Percentiles rank a stretch among this genome's conserved stretches.
Evolutionary conservation across 2,113 vertebrate species (phyloP).

Genomic region (Anthoscopus minutus): DNA sequence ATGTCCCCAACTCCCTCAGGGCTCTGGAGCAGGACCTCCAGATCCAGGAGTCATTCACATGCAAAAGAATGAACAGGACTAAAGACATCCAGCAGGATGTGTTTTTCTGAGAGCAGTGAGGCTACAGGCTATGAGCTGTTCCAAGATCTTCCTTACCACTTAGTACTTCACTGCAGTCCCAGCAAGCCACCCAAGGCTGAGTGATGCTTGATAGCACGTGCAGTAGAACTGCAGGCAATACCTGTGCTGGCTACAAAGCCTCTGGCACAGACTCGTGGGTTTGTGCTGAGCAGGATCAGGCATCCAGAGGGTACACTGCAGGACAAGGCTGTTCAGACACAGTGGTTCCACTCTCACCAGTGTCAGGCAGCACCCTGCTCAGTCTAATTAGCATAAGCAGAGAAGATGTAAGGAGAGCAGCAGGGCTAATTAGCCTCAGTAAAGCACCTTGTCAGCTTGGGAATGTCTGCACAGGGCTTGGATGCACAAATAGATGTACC

Average conservation of each 20-base stretch:
- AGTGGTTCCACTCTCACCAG: neutral
- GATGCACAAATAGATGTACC: neutral
- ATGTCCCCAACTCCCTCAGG: fast-evolving
- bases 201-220: neutral
- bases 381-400: constrained; percentile 8
- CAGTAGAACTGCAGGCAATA: neutral
- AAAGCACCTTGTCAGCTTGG: constrained; percentile 33
- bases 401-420: neutral
- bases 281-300: neutral
- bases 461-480: neutral
- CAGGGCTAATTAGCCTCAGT: neutral
- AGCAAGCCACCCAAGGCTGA: neutral
- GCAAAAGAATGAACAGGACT: neutral
- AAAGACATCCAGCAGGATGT: neutral
- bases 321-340: neutral
- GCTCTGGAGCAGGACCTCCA: neutral
- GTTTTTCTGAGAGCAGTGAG: neutral
- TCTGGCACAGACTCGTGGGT: fast-evolving
- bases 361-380: constrained; percentile 8
- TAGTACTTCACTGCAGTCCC: neutral
- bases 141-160: neutral
- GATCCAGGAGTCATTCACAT: neutral
- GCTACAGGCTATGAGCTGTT: neutral
- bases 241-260: neutral
- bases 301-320: neutral